Percentiles rank a stretch among this genome's conserved stretches.
These are phyloP conservation scores for Dryoscopus gambensis DNA, from an alignment of 2,113 vertebrate genomes.

Conservation along the genomic window DNA sequence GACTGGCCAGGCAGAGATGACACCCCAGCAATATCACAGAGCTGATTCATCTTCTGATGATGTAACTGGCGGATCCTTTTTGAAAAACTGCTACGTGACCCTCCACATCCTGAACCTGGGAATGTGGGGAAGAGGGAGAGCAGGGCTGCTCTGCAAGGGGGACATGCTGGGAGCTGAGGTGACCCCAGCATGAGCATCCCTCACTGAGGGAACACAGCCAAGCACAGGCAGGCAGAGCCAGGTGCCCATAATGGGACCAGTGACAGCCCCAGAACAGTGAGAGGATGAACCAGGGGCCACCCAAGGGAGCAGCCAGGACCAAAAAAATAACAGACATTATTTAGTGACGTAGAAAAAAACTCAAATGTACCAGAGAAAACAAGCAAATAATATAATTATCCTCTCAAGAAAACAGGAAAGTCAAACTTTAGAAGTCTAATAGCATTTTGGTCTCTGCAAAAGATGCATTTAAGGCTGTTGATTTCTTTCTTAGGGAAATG, in stretches of 20 bases:
- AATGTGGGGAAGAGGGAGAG: background rate
- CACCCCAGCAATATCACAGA: background rate
- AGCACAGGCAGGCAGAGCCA: background rate
- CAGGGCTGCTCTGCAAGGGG: background rate
- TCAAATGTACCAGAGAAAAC: background rate
- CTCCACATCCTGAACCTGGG: background rate
- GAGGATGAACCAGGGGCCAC: background rate
- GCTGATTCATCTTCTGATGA: background rate
- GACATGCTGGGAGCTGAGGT: rapidly evolving
- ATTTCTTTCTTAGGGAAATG: background rate
- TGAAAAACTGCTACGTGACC: background rate
- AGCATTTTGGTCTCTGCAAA: background rate
- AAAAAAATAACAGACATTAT: background rate
- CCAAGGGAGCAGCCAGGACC: background rate
- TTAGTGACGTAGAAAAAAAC: background rate
- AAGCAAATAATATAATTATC: background rate
- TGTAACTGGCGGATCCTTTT: background rate
- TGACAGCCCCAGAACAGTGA: background rate
- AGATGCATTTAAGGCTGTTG: background rate
- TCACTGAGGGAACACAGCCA: background rate
- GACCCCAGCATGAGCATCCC: background rate
- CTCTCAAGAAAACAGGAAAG: background rate
- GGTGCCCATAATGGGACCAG: background rate
- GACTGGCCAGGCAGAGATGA: background rate
- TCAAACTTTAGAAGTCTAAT: background rate